Evolutionary conservation across 2,113 vertebrate genomes (phyloP).

Genomic region (Panthera tigris): DNA sequence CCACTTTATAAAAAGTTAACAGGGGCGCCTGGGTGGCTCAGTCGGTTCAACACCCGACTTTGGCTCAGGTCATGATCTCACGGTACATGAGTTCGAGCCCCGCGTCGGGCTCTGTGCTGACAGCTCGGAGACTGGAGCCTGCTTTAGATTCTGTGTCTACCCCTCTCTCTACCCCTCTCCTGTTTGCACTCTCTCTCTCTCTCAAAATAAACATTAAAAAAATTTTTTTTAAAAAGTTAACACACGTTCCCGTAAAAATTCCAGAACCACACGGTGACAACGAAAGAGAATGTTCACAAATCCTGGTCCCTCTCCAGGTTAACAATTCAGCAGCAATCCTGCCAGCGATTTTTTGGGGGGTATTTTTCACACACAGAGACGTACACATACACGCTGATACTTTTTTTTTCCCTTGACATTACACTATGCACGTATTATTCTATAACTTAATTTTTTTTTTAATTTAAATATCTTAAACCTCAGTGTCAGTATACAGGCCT

Average conservation of each 20-base stretch:
- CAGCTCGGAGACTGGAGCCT: too few relatives aligned
- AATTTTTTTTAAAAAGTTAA: too few relatives aligned
- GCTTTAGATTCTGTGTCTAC: too few relatives aligned
- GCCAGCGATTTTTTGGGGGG: neutral
- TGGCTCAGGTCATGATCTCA: too few relatives aligned
- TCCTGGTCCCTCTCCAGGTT: too few relatives aligned
- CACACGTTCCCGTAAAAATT: neutral
- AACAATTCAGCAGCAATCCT: too few relatives aligned
- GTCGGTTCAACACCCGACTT: neutral
- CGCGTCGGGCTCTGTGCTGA: too few relatives aligned
- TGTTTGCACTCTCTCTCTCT: too few relatives aligned
- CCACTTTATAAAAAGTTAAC: neutral
- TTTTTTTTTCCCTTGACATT: neutral
- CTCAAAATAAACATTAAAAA: too few relatives aligned
- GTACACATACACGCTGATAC: fast-evolving
- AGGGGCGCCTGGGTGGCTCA: neutral
- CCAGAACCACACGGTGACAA: neutral
- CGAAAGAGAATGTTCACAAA: neutral
- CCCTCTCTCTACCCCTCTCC: too few relatives aligned
- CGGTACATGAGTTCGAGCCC: too few relatives aligned
- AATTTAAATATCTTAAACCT: neutral
- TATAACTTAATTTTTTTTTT: neutral
- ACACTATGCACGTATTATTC: neutral
- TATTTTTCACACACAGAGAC: neutral
- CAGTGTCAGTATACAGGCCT: fast-evolving